phyloP scores from a whole-genome alignment of 1,140 invertebrate genomes.

The Linepithema humile region DNA sequence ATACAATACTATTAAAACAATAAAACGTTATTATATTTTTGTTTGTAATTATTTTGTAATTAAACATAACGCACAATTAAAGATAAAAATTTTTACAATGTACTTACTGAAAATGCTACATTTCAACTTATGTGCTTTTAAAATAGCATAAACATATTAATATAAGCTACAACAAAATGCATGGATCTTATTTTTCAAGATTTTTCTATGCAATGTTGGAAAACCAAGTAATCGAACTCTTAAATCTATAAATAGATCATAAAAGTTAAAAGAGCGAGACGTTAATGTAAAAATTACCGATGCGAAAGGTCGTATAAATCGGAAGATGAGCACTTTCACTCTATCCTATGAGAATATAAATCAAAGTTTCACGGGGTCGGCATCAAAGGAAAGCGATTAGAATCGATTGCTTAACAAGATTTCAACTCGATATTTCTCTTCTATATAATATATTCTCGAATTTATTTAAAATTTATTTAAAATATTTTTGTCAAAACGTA shows the following conservation, averaged over 20 bases:
- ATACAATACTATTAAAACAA: not conserved
- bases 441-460: not conserved
- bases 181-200: not conserved
- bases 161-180: not conserved
- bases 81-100: too few species aligned
- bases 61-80: too few species aligned
- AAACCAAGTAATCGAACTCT: not conserved
- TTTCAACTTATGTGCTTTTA: too few species aligned
- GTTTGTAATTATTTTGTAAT: too few species aligned
- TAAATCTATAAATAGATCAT: not conserved
- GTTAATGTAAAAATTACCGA: slow-evolving; percentile 13
- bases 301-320: slow-evolving; percentile 31
- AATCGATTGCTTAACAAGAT: not conserved
- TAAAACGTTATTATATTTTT: too few species aligned
- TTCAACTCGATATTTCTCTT: not conserved
- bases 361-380: slow-evolving; percentile 35
- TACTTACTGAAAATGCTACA: too few species aligned
- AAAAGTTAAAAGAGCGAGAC: not conserved
- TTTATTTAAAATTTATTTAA: not conserved
- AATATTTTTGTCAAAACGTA: not conserved
- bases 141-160: not conserved
- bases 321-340: slow-evolving; percentile 41
- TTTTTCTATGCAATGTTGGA: not conserved
- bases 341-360: slow-evolving; percentile 34
- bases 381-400: slow-evolving; percentile 23